phyloP scores from a whole-genome alignment of 1,140 invertebrate species.

The Branchinecta lynchi region DNA sequence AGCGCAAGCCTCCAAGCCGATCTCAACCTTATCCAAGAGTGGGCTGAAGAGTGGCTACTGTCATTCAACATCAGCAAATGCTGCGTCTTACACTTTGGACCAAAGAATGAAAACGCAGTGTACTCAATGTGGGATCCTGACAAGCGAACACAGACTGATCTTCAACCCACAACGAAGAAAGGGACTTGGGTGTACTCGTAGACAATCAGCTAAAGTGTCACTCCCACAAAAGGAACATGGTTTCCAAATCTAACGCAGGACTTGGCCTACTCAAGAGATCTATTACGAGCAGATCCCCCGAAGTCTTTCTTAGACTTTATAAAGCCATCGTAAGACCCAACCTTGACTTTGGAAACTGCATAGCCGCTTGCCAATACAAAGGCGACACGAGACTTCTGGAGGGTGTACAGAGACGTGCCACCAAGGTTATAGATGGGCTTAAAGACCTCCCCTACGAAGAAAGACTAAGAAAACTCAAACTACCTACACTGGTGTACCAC shows the following conservation, averaged over 20 bases:
- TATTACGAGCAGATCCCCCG: no score
- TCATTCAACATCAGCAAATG: background rate
- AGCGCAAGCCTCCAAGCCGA: background rate
- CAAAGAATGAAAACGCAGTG: background rate
- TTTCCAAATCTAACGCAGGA: background rate
- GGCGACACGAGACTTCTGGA: no score
- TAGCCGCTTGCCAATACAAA: no score
- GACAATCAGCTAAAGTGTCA: background rate
- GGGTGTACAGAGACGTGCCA: no score
- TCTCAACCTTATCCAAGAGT: background rate
- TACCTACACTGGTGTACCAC: slow-evolving; percentile 3
- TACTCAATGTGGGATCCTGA: background rate
- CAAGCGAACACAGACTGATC: background rate
- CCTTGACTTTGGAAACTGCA: no score
- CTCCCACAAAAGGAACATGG: background rate
- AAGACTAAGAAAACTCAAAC: background rate
- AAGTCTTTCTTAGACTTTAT: no score
- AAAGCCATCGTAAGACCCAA: no score
- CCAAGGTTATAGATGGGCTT: background rate
- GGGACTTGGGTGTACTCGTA: no score
- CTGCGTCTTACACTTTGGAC: background rate
- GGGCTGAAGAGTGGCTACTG: slow-evolving; percentile 2
- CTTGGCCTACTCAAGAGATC: background rate
- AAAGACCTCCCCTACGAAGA: background rate
- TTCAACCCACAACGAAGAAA: background rate